A percentile compares a stretch with the other conserved stretches of the same genome.
Evolutionary conservation across 2,797 vertebrate genomes (phyloP).

Genomic region (Erpetoichthys calabaricus): DNA sequence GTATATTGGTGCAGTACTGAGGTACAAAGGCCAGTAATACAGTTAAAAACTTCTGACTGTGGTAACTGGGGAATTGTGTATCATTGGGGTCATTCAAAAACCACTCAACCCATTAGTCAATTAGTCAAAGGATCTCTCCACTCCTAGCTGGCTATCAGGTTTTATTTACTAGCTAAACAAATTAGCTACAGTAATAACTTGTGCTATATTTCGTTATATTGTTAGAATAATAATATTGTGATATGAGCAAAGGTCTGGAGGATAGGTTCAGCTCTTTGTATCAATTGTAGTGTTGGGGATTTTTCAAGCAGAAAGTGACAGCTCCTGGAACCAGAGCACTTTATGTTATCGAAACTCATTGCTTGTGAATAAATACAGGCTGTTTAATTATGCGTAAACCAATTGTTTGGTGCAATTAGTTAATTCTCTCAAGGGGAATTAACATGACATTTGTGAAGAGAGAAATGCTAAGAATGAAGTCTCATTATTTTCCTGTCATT

Average conservation of each 20-base stretch:
- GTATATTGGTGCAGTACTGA: no score
- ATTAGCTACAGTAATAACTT: slow-evolving; percentile 19
- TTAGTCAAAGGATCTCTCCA: slow-evolving; percentile 16
- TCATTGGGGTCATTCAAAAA: slow-evolving; percentile 6
- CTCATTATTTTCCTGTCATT: slow-evolving; percentile 1
- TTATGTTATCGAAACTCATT: background rate
- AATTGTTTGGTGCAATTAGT: slow-evolving; percentile 10
- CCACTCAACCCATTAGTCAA: slow-evolving; percentile 27
- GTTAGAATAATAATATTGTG: slow-evolving; percentile 4
- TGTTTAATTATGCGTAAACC: slow-evolving; percentile 1
- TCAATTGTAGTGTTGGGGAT: background rate
- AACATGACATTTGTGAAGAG: slow-evolving; percentile 1
- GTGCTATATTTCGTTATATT: slow-evolving; percentile 14
- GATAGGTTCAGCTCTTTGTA: background rate
- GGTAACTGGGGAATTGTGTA: background rate
- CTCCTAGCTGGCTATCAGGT: slow-evolving; percentile 18
- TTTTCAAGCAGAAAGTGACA: background rate
- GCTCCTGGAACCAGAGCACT: background rate
- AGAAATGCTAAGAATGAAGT: background rate
- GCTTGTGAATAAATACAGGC: background rate
- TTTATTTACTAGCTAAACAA: slow-evolving; percentile 25
- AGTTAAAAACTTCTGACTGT: background rate
- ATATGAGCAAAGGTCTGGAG: background rate
- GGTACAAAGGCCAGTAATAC: background rate
- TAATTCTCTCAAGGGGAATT: slow-evolving; percentile 2